Evolutionary conservation across 2,888 invertebrate genomes (phyloP).

Genomic region (Drosophila colorata): DNA sequence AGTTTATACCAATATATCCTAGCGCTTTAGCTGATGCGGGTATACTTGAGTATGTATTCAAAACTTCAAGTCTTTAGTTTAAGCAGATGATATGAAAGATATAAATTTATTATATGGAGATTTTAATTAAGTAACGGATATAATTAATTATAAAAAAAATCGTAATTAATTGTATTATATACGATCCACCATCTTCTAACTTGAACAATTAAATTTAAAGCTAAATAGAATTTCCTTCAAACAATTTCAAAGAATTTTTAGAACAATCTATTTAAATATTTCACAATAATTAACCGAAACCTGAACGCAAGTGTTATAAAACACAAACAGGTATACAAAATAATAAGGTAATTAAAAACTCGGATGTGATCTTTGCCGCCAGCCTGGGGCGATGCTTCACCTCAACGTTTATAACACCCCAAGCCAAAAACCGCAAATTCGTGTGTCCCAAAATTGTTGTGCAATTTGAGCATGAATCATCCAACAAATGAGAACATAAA

Average conservation of each 20-base stretch:
- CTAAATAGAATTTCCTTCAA: background rate
- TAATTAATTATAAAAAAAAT: too few relatives aligned
- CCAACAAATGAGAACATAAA: constrained; percentile 8
- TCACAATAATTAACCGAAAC: background rate
- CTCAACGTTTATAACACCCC: constrained; percentile 15
- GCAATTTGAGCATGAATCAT: constrained; percentile 56
- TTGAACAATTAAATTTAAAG: background rate
- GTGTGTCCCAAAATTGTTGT: constrained; percentile 37
- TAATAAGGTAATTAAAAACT: constrained; percentile 5
- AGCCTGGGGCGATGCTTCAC: background rate
- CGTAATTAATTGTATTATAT: too few relatives aligned
- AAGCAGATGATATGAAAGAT: too few relatives aligned
- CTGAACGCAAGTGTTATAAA: constrained; percentile 31
- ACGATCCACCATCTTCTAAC: too few relatives aligned
- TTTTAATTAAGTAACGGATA: too few relatives aligned
- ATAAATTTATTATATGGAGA: too few relatives aligned
- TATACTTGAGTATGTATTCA: too few relatives aligned
- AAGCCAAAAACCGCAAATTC: constrained; percentile 24
- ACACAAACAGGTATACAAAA: constrained; percentile 7
- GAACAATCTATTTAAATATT: background rate
- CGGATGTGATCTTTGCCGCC: constrained; percentile 19
- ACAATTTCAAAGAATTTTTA: background rate
- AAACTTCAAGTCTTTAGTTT: too few relatives aligned
- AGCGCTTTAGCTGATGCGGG: too few relatives aligned
- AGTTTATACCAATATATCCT: too few relatives aligned